Conservation (phyloP, 2,797 vertebrate genomes). For the Sarcophilus harrisii region DNA sequence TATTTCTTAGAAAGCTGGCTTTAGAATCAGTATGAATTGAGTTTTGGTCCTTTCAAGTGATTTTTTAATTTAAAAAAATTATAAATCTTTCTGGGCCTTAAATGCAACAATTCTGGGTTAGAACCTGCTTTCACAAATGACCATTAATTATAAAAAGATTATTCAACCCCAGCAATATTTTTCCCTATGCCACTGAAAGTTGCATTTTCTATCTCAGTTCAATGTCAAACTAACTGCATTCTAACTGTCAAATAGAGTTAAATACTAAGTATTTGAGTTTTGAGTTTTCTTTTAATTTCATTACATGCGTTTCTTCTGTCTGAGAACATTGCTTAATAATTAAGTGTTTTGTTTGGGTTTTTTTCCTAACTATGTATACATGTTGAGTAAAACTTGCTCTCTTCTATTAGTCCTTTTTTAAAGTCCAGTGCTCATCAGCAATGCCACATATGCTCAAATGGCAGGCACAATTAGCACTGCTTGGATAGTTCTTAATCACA, state of each 20-base stretch:
- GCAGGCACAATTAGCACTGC: slow-evolving; percentile 82
- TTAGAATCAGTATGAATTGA: too few species aligned
- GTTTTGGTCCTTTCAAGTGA: too few species aligned
- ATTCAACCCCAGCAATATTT: neutral
- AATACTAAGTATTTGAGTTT: neutral
- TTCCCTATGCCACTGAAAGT: slow-evolving; percentile 25
- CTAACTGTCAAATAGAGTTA: neutral
- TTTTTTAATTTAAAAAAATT: slow-evolving; percentile 31
- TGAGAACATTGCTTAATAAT: slow-evolving; percentile 72
- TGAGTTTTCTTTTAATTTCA: slow-evolving; percentile 10
- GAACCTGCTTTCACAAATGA: neutral
- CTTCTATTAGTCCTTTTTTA: slow-evolving; percentile 75
- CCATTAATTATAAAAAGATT: neutral
- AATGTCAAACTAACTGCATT: neutral
- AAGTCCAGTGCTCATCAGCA: slow-evolving; percentile 75
- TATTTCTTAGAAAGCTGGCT: too few species aligned
- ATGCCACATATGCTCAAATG: slow-evolving; percentile 81
- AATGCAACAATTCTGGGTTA: slow-evolving; percentile 21
- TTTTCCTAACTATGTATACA: slow-evolving; percentile 76
- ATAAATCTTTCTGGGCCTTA: neutral
- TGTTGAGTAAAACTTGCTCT: slow-evolving; percentile 75
- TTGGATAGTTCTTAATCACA: slow-evolving; percentile 83
- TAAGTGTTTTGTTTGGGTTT: slow-evolving; percentile 40
- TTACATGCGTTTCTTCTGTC: slow-evolving; percentile 43
- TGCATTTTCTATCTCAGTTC: neutral